A percentile compares a stretch with the other conserved stretches of the same genome.
phyloP scores from a whole-genome alignment of 2,797 vertebrate species.

The Sternotherus odoratus region DNA sequence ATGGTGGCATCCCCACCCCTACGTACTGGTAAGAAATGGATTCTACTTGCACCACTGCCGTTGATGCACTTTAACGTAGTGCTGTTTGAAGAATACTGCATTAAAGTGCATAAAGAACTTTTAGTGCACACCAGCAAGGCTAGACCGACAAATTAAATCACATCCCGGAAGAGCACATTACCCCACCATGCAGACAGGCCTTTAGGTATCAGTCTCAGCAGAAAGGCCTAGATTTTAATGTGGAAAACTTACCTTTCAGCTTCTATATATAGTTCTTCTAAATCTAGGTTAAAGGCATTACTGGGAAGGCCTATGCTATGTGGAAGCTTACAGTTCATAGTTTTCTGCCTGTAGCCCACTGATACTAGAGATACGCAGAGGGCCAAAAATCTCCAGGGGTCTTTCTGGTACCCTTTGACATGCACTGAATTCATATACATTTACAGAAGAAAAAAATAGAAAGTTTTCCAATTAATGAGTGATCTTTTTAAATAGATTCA shows the following conservation, averaged over 20 bases:
- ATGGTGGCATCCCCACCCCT: too few relatives aligned
- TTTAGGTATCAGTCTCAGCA: neutral
- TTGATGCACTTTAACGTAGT: neutral
- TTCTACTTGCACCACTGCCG: too few relatives aligned
- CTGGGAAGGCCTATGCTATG: neutral
- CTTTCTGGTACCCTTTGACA: constrained; percentile 58
- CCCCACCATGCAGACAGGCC: neutral
- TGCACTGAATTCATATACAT: constrained; percentile 29
- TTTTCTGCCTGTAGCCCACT: constrained; percentile 46
- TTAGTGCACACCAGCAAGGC: neutral
- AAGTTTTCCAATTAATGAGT: constrained; percentile 20
- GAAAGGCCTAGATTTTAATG: neutral
- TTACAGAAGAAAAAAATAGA: neutral
- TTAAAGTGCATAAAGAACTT: neutral
- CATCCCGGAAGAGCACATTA: neutral
- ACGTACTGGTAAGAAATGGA: too few relatives aligned
- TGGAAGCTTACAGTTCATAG: neutral
- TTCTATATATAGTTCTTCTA: neutral
- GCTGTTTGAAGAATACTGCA: neutral
- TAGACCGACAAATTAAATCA: neutral
- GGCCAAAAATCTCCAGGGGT: constrained; percentile 60
- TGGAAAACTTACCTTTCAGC: neutral
- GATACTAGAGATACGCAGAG: constrained; percentile 42
- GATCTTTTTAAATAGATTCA: constrained; percentile 66
- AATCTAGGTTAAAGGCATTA: neutral